phyloP scores from a whole-genome alignment of 1,140 invertebrate genomes.

The Cyclargus thomasi region DNA sequence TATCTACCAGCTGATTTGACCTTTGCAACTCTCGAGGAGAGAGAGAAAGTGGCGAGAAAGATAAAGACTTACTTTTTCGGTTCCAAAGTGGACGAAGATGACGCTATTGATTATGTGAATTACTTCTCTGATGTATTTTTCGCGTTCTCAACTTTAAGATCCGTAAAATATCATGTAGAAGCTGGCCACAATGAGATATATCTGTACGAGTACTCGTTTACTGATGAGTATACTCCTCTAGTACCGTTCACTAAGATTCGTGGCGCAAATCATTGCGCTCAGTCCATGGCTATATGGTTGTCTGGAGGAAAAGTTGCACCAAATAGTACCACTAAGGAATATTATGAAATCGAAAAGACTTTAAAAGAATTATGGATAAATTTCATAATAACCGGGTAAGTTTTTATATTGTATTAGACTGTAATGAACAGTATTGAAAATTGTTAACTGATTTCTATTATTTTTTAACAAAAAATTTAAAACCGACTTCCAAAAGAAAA shows the following conservation, averaged over 20 bases:
- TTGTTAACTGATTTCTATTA: too few relatives aligned
- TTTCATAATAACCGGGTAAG: slow-evolving; percentile 30
- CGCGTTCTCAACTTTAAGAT: slow-evolving; percentile 30
- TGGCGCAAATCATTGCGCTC: slow-evolving; percentile 28
- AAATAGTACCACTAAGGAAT: slow-evolving; percentile 17
- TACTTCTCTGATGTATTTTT: slow-evolving; percentile 39
- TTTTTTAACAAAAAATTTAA: too few relatives aligned
- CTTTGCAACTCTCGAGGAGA: slow-evolving; percentile 34
- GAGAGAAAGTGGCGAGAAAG: slow-evolving; percentile 29
- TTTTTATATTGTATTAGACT: neutral
- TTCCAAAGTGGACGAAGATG: slow-evolving; percentile 26
- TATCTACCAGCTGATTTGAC: slow-evolving; percentile 41
- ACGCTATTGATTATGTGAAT: slow-evolving; percentile 33
- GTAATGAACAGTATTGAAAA: too few relatives aligned
- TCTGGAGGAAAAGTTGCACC: neutral
- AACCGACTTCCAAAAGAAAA: too few relatives aligned
- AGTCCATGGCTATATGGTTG: slow-evolving; percentile 12
- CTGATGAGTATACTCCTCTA: slow-evolving; percentile 25
- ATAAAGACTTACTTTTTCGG: slow-evolving; percentile 44
- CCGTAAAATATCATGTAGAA: slow-evolving; percentile 32
- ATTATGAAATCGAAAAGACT: slow-evolving; percentile 14
- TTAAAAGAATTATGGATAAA: slow-evolving; percentile 26
- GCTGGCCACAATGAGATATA: slow-evolving; percentile 37
- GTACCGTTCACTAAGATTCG: slow-evolving; percentile 29
- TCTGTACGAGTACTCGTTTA: slow-evolving; percentile 41